Conservation (phyloP, 2,113 vertebrate genomes). For the Pelobates fuscus region DNA sequence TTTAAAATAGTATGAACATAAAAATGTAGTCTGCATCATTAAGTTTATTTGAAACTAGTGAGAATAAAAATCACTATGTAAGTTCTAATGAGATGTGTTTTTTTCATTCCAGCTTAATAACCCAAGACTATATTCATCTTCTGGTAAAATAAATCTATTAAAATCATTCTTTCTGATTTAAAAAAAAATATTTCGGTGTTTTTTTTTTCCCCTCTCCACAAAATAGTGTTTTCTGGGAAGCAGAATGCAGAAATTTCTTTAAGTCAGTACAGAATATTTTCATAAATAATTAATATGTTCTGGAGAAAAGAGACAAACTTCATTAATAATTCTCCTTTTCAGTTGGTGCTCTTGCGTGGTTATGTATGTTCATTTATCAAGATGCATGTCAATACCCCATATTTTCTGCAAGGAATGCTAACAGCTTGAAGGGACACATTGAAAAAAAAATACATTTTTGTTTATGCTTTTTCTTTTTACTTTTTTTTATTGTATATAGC, state of each 20-base stretch:
- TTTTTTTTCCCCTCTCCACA: conserved; percentile 55
- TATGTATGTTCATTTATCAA: conserved; percentile 74
- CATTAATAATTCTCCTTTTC: conserved; percentile 87
- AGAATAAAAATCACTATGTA: conserved; percentile 86
- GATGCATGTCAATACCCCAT: conserved; percentile 71
- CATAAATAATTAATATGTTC: conserved; percentile 84
- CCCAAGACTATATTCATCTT: conserved; percentile 84
- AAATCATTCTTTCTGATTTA: conserved; percentile 76
- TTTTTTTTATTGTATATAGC: conserved; percentile 64
- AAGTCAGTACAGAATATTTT: conserved; percentile 76
- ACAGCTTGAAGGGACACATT: conserved; percentile 66
- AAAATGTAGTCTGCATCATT: conserved; percentile 85
- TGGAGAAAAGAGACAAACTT: conserved; percentile 78
- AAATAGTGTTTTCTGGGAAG: conserved; percentile 77
- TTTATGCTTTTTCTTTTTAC: conserved; percentile 52
- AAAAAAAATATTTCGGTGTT: conserved; percentile 62
- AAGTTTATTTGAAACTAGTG: conserved; percentile 85
- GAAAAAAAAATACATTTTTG: conserved; percentile 25
- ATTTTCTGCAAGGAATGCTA: conserved; percentile 72
- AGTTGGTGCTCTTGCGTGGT: conserved; percentile 77
- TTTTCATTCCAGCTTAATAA: conserved; percentile 84
- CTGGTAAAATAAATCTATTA: conserved; percentile 76
- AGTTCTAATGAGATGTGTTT: conserved; percentile 86
- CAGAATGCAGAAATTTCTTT: conserved; percentile 73
- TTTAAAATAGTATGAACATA: conserved; percentile 84